Conservation (phyloP, 2,113 vertebrate genomes). For the Podiceps cristatus region DNA sequence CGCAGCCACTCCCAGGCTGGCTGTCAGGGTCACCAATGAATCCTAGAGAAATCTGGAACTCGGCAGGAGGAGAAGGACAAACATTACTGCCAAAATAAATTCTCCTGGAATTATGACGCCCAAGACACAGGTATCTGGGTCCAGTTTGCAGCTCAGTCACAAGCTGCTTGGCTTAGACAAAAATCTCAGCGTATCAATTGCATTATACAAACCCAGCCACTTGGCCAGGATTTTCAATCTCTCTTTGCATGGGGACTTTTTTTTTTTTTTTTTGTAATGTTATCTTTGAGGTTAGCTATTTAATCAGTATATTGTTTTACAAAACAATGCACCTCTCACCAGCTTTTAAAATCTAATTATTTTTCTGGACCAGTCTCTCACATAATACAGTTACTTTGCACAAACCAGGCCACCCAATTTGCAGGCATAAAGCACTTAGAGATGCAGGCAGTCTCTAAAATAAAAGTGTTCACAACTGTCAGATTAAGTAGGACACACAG, state of each 20-base stretch:
- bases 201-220: background rate
- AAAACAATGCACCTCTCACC: background rate
- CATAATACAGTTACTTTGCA: background rate
- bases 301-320: background rate
- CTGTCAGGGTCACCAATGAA: background rate
- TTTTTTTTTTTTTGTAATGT: background rate
- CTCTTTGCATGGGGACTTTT: background rate
- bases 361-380: background rate
- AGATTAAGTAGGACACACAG: background rate
- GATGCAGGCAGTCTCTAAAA: background rate
- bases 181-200: fast-evolving
- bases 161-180: background rate
- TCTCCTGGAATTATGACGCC: background rate
- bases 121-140: background rate
- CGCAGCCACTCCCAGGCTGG: background rate
- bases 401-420: background rate
- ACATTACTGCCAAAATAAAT: background rate
- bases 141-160: background rate
- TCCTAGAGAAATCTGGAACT: background rate
- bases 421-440: background rate
- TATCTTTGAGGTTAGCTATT: background rate
- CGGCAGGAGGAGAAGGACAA: background rate
- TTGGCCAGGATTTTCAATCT: background rate
- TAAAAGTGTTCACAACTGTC: background rate
- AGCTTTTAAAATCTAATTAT: background rate